A percentile compares a stretch with the other conserved stretches of the same genome.
These are phyloP conservation scores for Leucophenga maculata DNA, from an alignment of 2,888 invertebrate genomes.

Conservation along the genomic window DNA sequence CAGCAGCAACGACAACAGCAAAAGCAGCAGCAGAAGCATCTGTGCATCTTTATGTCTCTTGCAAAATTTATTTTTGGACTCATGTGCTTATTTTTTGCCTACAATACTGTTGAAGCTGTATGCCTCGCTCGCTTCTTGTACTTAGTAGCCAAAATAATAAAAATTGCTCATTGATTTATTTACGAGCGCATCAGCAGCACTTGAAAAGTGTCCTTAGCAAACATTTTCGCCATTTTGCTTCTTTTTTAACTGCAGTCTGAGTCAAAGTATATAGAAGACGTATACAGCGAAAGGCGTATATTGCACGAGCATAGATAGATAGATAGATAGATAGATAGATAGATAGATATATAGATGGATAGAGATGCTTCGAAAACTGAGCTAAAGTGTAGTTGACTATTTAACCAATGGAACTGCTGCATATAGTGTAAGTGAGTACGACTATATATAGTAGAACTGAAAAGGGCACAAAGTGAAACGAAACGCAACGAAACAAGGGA, in stretches of 20 bases:
- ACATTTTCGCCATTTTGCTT: slow-evolving; percentile 16
- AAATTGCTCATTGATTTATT: slow-evolving; percentile 69
- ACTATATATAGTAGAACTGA: neutral
- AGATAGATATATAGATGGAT: no score
- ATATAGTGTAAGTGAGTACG: no score
- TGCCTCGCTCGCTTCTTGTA: neutral
- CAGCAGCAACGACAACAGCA: no score
- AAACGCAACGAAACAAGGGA: neutral
- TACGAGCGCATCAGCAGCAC: slow-evolving; percentile 52
- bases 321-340: no score
- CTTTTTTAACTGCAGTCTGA: neutral
- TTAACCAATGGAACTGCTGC: slow-evolving; percentile 17
- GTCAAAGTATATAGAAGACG: no score
- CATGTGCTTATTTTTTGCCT: slow-evolving; percentile 17
- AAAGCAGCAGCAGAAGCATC: slow-evolving; percentile 8
- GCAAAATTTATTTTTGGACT: slow-evolving; percentile 26
- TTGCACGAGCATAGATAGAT: neutral
- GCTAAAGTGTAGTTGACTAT: slow-evolving; percentile 4
- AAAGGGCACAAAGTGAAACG: neutral
- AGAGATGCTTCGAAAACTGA: no score
- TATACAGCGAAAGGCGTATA: neutral
- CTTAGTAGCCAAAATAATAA: slow-evolving; percentile 50
- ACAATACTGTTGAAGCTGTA: neutral
- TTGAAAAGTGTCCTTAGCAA: slow-evolving; percentile 30
- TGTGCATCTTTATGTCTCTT: slow-evolving; percentile 23